Conservation (phyloP, 2,113 vertebrate genomes). For the Ictalurus furcatus region DNA sequence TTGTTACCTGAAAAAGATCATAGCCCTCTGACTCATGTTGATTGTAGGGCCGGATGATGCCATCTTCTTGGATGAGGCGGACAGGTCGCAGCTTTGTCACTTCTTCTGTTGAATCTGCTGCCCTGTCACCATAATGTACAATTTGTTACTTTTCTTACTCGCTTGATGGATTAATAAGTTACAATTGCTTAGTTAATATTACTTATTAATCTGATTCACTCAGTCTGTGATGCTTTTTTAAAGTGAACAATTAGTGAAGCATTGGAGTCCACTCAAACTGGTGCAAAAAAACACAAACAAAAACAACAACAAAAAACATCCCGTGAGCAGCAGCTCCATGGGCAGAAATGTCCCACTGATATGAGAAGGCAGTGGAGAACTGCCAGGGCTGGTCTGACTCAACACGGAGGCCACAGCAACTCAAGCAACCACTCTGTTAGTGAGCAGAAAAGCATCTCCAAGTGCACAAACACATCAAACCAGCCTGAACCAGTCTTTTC, state of each 20-base stretch:
- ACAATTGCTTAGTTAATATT: background rate
- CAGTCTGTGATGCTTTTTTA: background rate
- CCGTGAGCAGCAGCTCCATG: background rate
- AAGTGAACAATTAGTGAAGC: background rate
- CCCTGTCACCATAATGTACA: slow-evolving; percentile 69
- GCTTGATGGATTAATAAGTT: background rate
- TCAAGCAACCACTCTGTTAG: background rate
- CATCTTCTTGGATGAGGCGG: slow-evolving; percentile 88
- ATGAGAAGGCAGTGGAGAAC: background rate
- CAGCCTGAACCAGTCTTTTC: background rate
- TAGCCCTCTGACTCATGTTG: slow-evolving; percentile 84
- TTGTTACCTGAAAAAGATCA: slow-evolving; percentile 87
- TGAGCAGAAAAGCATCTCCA: background rate
- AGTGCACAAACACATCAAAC: background rate
- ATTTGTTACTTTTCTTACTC: background rate
- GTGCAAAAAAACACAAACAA: background rate
- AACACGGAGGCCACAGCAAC: background rate
- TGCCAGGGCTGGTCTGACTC: background rate
- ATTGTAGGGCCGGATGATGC: slow-evolving; percentile 89
- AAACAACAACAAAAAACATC: background rate
- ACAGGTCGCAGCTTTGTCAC: slow-evolving; percentile 87
- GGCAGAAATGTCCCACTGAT: background rate
- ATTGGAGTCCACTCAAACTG: background rate
- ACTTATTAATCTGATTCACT: background rate
- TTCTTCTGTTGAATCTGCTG: slow-evolving; percentile 89